Conservation (phyloP, 2,888 invertebrate genomes). For the Agonopterix alstromeriana region DNA sequence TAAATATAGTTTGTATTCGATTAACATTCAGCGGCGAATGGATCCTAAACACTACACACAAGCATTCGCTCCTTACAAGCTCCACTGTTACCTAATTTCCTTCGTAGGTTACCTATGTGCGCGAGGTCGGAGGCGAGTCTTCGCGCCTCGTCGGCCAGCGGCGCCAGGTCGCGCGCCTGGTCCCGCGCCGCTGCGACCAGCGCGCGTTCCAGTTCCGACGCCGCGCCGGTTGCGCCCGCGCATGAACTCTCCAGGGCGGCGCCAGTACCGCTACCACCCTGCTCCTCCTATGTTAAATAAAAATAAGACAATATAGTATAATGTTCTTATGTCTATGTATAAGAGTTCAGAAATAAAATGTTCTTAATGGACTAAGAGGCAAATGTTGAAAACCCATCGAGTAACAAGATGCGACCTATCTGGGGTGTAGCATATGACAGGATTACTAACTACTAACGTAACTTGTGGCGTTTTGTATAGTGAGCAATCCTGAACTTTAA, state of each 20-base stretch:
- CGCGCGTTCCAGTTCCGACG: conserved; percentile 88
- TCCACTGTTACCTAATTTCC: conserved; percentile 51
- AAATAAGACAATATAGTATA: not conserved
- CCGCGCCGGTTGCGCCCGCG: conserved; percentile 85
- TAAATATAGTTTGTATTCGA: not conserved
- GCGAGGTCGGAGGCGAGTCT: conserved; percentile 65
- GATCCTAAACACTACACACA: not conserved
- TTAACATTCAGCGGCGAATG: not conserved
- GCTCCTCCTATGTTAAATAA: conserved; percentile 46
- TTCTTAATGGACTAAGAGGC: too few species aligned
- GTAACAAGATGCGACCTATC: too few species aligned
- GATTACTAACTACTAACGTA: too few species aligned
- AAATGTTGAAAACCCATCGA: too few species aligned
- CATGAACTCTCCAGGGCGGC: conserved; percentile 76
- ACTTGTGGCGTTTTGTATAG: too few species aligned
- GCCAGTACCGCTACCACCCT: conserved; percentile 51
- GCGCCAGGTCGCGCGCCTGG: conserved; percentile 63
- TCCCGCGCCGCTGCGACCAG: conserved; percentile 80
- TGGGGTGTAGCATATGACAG: too few species aligned
- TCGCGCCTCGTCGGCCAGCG: conserved; percentile 64
- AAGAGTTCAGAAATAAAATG: too few species aligned
- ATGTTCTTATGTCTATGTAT: too few species aligned
- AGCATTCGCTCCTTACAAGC: conserved; percentile 23
- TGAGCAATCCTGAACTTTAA: too few species aligned
- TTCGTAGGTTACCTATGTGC: conserved; percentile 67